Base-by-base conservation (phyloP, 64 coral and sea anemone genomes). In the Astreopora myriophthalma region DNA sequence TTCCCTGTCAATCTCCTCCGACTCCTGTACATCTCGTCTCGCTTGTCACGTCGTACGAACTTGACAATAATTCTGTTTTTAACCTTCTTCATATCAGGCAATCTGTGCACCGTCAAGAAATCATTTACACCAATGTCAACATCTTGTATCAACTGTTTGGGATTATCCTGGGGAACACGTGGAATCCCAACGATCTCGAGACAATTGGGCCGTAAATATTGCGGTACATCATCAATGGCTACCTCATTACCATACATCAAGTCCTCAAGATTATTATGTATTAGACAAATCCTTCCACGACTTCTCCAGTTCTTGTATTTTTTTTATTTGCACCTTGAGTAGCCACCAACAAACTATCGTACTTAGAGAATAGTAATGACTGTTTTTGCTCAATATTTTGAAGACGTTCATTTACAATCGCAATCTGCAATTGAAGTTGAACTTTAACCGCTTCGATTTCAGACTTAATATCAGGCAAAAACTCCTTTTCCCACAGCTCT, bases 31-130 rank as follows among this genome's bases (percentile, higher is more conserved):
- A 91, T 32, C 31, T 92, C 89, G 11, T 92, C 44, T 32, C 78
- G 55, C 31, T 92, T 92, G 17, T 73, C 44, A 42, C 78, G 34
- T 55, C 25, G 5, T 8, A 79, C 68, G 52, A 92, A 92, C 46
- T 84, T 92, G 12, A 62, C 89, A 22, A 92, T 92, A 36, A 92
- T 48, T 46, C 79, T 66, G 48, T 84, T 65, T 58, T 92, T 92
- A 22, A 58, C 40, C 16, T 82, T 84, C 71, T 71, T 92, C 12
- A 68, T 84, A 31, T 83, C 77, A n/a, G 64, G 66, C 29, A 84
- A 20, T 74, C 79, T 42, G 71, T 92, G 89, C 17, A 19, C 31
- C 30, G 62, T 86, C 20, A 63, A 81, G 11, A 90, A 81, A 80
- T 91, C 63, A 80, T 70, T n/a, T 46, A 28, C 38, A 32, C 63